Evolutionary conservation across 2,113 vertebrate species (phyloP).

Genomic region (Urocynchramus pylzowi): DNA sequence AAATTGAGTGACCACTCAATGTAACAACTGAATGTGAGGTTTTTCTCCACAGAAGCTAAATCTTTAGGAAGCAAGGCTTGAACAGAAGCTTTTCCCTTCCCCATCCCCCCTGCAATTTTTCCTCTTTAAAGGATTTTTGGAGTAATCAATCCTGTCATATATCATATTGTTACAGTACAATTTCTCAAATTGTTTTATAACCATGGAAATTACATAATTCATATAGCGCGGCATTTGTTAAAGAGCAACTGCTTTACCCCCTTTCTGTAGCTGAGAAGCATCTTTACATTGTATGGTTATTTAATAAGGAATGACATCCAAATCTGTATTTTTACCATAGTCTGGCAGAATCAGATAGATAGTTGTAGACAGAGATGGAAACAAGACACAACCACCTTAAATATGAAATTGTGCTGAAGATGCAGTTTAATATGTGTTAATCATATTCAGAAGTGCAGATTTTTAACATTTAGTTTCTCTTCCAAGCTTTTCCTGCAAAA

Average conservation of each 20-base stretch:
- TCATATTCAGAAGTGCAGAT: neutral
- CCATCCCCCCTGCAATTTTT: neutral
- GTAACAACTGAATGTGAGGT: slow-evolving; percentile 2
- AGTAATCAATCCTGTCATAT: slow-evolving; percentile 39
- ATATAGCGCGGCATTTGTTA: slow-evolving; percentile 2
- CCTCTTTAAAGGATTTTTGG: slow-evolving; percentile 35
- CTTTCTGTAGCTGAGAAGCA: slow-evolving; percentile 21
- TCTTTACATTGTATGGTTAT: neutral
- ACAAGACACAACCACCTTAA: neutral
- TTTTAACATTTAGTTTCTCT: neutral
- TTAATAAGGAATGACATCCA: slow-evolving; percentile 42
- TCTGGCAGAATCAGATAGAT: neutral
- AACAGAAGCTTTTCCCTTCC: neutral
- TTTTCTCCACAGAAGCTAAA: slow-evolving; percentile 2
- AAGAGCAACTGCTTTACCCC: slow-evolving; percentile 15
- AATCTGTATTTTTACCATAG: neutral
- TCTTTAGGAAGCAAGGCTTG: neutral
- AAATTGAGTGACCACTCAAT: slow-evolving; percentile 29
- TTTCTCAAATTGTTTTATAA: slow-evolving; percentile 61
- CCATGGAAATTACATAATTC: slow-evolving; percentile 46
- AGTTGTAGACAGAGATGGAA: neutral
- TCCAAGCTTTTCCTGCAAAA: neutral
- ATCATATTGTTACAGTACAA: slow-evolving; percentile 50
- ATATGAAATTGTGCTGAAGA: neutral
- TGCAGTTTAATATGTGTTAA: neutral